Evolutionary conservation across 2,113 vertebrate species (phyloP).

Genomic region (Ondatra zibethicus): DNA sequence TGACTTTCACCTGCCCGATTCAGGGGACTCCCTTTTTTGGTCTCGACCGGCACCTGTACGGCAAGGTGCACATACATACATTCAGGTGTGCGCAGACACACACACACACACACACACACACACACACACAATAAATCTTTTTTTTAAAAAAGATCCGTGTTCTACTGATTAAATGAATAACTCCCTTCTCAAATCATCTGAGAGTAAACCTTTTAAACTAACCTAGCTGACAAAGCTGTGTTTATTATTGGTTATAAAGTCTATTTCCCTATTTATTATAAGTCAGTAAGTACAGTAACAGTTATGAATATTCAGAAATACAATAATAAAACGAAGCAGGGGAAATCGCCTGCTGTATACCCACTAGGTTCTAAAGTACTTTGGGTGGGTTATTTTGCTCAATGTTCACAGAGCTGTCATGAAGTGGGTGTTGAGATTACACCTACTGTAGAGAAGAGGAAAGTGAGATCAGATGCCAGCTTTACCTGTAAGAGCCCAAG

Average conservation of each 20-base stretch:
- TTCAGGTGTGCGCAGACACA: background rate
- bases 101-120: background rate
- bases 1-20: background rate
- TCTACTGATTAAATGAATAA: constrained; percentile 21
- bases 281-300: constrained; percentile 13
- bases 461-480: background rate
- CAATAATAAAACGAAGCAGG: background rate
- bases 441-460: background rate
- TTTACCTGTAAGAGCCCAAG: background rate
- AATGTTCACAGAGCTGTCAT: background rate
- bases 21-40: background rate
- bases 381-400: constrained; percentile 12
- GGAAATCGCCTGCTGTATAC: background rate
- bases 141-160: background rate
- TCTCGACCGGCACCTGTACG: too few species aligned
- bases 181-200: background rate
- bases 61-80: background rate
- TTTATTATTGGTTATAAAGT: constrained; percentile 6
- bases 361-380: background rate
- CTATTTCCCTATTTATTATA: constrained; percentile 23
- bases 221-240: constrained; percentile 1
- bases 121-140: background rate
- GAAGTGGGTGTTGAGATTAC: background rate
- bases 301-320: background rate
- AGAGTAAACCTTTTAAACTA: background rate